Percentiles rank a stretch among this genome's conserved stretches.
phyloP scores from a whole-genome alignment of 2,797 vertebrate genomes.

The Loriculus beryllinus region DNA sequence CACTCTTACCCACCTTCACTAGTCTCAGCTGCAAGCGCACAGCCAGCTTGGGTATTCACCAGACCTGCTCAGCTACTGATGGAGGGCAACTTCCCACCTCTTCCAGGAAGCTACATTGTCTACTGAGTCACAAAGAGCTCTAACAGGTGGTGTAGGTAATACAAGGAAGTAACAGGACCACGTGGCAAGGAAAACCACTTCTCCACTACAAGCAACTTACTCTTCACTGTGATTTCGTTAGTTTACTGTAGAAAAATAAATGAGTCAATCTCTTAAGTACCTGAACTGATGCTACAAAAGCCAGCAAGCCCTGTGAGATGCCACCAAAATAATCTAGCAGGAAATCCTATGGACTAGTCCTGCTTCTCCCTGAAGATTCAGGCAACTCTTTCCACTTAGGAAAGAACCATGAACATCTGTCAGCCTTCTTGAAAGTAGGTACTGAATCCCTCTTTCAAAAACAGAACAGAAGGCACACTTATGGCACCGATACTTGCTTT shows the following conservation, averaged over 20 bases:
- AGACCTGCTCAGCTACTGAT: not conserved
- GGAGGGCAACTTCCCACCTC: not conserved
- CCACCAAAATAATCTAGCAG: not conserved
- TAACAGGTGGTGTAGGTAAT: not conserved
- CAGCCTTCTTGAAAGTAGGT: not conserved
- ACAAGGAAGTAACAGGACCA: not conserved
- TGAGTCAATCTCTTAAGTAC: not conserved
- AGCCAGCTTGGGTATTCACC: not conserved
- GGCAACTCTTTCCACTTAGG: not conserved
- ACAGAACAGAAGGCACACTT: not conserved
- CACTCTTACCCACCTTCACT: not conserved
- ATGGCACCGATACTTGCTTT: not conserved
- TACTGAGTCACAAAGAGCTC: not conserved
- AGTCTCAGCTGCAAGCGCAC: not conserved
- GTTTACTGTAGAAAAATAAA: not conserved
- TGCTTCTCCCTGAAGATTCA: not conserved
- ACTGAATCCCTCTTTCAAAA: not conserved
- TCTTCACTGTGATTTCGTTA: not conserved
- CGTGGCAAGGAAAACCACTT: not conserved
- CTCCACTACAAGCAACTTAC: not conserved
- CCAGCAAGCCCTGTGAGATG: not conserved
- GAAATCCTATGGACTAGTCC: not conserved
- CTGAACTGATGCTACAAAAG: not conserved
- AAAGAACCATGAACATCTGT: not conserved
- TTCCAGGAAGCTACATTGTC: not conserved